These are phyloP conservation scores for Poecilia latipinna DNA, from an alignment of 2,113 vertebrate genomes.

Conservation along the genomic window DNA sequence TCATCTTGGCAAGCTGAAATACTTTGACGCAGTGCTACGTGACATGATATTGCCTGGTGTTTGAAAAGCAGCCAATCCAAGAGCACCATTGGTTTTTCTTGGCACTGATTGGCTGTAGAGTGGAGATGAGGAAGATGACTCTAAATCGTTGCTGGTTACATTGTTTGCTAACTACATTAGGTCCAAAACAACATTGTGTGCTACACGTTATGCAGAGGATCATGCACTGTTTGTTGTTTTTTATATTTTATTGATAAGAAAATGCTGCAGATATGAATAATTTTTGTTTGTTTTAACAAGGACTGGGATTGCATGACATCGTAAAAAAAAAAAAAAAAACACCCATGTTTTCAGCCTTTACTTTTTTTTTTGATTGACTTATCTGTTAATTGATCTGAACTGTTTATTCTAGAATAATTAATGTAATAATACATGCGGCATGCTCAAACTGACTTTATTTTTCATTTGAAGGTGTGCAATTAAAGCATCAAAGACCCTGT, in stretches of 20 bases:
- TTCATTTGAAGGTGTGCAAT: neutral
- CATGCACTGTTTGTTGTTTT: neutral
- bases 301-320: neutral
- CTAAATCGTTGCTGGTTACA: too few species aligned
- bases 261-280: too few species aligned
- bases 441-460: neutral
- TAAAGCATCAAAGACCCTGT: neutral
- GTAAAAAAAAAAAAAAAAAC: neutral
- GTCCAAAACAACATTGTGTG: too few species aligned
- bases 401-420: neutral
- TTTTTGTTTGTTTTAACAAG: neutral
- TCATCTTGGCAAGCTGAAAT: too few species aligned
- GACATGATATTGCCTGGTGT: too few species aligned
- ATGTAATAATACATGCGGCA: neutral
- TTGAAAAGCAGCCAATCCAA: too few species aligned
- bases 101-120: too few species aligned
- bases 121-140: too few species aligned
- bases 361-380: neutral
- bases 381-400: neutral
- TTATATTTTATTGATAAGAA: too few species aligned
- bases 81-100: too few species aligned
- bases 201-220: neutral
- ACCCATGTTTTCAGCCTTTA: neutral
- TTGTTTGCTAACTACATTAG: too few species aligned
- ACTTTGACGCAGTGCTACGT: too few species aligned